Evolutionary conservation across 1,140 invertebrate species (phyloP), one percentile per base, ranked within the genome.

Genomic region (Brachystomella parvula): DNA sequence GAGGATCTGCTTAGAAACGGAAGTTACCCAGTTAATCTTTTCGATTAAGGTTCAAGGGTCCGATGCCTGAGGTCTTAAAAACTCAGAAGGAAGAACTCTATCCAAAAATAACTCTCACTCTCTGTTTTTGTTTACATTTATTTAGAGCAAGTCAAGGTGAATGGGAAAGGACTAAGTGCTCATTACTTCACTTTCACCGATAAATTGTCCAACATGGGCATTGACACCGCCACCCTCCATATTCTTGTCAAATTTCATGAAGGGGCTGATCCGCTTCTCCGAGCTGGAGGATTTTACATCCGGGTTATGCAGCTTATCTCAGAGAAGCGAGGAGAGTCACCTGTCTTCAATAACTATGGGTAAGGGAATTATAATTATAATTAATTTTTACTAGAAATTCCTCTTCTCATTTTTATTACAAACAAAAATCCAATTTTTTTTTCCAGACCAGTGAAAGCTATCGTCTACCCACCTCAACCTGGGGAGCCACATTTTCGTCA

Each of bases 171-270:
- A 24, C 66, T 66, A n/a, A 67, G 53, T 33, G 66, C 68, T 39
- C 63, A 70, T 47, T 68, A 66, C 57, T 73, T 73, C 44, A 66
- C 47, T 19, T 73, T 73, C 65, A 71, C 71, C 17, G 69, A 73
- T 31, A 70, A 73, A 56, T 39, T 73, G 28, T 47, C 62, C 6
- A 73, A 68, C 47, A 69, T 69, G 68, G 47, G 61, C 33, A 69
- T 73, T 60, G 69, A 70, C 33, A 56, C 17, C 47, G 71, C 71
- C 26, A 57, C 47, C 9, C 59, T 73, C 17, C 63, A 73, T 56
- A 59, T 73, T 28, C 64, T 68, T 19, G 67, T 72, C 24, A 69
- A 63, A 32, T 57, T 32, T 61, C 35, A 28, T 30, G 31, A 56
- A 53, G 35, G 60, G 19, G 56, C 28, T 57, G 66, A 72, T 24